These are phyloP conservation scores for Drosophila mayri DNA, from an alignment of 1,140 invertebrate genomes.

Conservation along the genomic window DNA sequence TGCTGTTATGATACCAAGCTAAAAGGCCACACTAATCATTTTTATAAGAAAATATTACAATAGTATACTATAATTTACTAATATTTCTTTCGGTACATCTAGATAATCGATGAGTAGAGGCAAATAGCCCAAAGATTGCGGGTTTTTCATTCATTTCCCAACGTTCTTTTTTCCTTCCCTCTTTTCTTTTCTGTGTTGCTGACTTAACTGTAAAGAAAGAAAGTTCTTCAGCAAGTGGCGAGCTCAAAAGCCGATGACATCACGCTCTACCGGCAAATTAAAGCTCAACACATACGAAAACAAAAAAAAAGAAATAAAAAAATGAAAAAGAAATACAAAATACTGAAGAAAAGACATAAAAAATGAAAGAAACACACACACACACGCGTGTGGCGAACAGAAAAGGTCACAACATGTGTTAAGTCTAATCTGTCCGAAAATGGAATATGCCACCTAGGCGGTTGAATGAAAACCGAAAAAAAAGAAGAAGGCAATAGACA, in stretches of 20 bases:
- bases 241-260: constrained; percentile 71
- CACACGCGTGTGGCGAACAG: constrained; percentile 12
- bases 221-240: constrained; percentile 65
- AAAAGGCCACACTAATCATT: not conserved
- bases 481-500: constrained; percentile 6
- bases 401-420: constrained; percentile 54
- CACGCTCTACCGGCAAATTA: constrained; percentile 69
- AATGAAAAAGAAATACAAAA: not conserved
- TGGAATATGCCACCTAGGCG: constrained; percentile 41
- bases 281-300: constrained; percentile 52
- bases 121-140: constrained; percentile 12
- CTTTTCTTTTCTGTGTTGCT: constrained; percentile 9
- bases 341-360: constrained; percentile 18
- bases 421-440: constrained; percentile 59
- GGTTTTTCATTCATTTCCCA: constrained; percentile 10
- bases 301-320: constrained; percentile 18
- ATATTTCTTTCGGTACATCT: constrained; percentile 12
- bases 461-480: constrained; percentile 10
- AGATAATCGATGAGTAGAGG: constrained; percentile 36
- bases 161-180: constrained; percentile 6
- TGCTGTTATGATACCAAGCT: not conserved
- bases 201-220: constrained; percentile 72
- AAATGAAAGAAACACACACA: constrained; percentile 19
- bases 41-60: not conserved
- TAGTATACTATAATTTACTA: no score